phyloP scores from a whole-genome alignment of 2,797 vertebrate genomes.

The Sebastes hubbsi region DNA sequence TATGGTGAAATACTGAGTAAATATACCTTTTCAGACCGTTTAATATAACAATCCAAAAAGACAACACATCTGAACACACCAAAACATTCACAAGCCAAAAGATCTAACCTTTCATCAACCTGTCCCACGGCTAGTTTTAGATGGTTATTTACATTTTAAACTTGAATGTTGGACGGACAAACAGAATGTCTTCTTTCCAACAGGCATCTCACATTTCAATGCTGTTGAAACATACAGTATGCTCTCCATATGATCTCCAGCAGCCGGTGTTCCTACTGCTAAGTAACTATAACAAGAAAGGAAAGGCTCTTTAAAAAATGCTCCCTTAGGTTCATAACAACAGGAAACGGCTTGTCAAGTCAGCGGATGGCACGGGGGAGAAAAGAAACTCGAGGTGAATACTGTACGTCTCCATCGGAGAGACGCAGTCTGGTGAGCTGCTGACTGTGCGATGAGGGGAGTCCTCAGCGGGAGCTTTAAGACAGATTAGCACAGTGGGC shows the following conservation, averaged over 20 bases:
- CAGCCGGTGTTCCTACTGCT: conserved; percentile 17
- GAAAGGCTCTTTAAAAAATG: conserved; percentile 34
- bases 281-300: conserved; percentile 70
- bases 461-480: conserved; percentile 51
- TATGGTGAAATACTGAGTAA: not conserved
- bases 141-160: not conserved
- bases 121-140: not conserved
- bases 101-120: not conserved
- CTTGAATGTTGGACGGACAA: not conserved
- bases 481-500: conserved; percentile 64
- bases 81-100: not conserved
- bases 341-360: conserved; percentile 49
- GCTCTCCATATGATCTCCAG: conserved; percentile 30
- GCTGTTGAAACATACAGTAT: conserved; percentile 11
- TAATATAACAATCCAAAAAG: not conserved
- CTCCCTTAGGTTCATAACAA: conserved; percentile 36
- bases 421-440: not conserved
- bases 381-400: conserved; percentile 4
- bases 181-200: not conserved
- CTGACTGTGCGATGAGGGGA: conserved; percentile 30
- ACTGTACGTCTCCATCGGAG: not conserved
- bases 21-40: not conserved
- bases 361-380: conserved; percentile 7
- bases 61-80: not conserved
- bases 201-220: not conserved